Base-by-base conservation (phyloP, 1,140 invertebrate species). In the Oreohelix idahoensis region DNA sequence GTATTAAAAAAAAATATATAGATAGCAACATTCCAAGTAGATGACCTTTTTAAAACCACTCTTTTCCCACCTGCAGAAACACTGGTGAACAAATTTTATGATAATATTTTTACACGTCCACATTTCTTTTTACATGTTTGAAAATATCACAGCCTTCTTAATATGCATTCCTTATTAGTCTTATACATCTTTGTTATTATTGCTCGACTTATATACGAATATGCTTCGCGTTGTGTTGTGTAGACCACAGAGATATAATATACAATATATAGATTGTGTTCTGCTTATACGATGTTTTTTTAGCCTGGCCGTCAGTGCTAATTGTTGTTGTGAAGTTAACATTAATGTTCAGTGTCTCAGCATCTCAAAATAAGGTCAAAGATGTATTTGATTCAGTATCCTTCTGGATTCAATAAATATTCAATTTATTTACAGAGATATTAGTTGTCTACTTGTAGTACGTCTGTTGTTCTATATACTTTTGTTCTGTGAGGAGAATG, bases 321-420 rank as follows among this genome's bases (percentile, higher is more conserved):
- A 15, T 17, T 66, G 63, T 66, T 58, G 63, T 32, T 66, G 63
- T 66, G 29, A 66, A 2, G 29, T 66, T 66, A 66, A 17, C 17
- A 23, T 20, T 26, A n/a, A 66, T 32, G 29, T 66, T 32, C 63
- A 32, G 17, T 66, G 51, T 66, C 2, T 66, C 63, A 32, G 32
- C 17, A 66, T 58, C 51, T 23, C 51, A 58, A 23, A 17, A 58
- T 58, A 58, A 58, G 8, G 51, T n/a, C 26, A 66, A 29, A 66
- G n/a, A 66, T 23, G 1, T 66, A 8, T 32, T 66, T 66, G 63
- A 66, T 35, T 66, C 63, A 32, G 63, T 66, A 66, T 66, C 63
- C 63, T 66, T 66, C 63, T 17, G 17, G 63, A 66, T 32, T 66
- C n/a, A 66, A 66, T 66, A 66, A 66, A 66, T 66, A 66, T 66